Evolutionary conservation across 2,113 vertebrate genomes (phyloP), one percentile per base, ranked within the genome.

Genomic region (Etheostoma cragini): DNA sequence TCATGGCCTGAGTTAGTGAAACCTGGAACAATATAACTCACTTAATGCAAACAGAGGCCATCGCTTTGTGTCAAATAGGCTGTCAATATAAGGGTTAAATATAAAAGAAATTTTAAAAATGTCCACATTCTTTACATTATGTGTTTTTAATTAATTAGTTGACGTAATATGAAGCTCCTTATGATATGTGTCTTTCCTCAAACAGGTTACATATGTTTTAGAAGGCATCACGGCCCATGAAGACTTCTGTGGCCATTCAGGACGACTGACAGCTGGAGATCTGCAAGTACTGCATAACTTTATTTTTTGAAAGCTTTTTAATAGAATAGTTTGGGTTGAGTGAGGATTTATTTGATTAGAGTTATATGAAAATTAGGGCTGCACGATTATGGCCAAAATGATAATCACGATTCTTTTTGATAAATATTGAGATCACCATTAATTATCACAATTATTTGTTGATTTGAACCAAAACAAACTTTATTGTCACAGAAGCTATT

Each of bases 231-330:
- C 92, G 17, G 95, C 88, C 42, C 94, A 95, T 78, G 94, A 97
- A 90, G 95, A 95, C 89, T 96, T 96, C 80, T 94, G 95, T 82
- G 95, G 96, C n/a, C 92, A 94, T 0, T 12, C 60, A 52, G 96
- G 95, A 80, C 88, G 52, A 84, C 72, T 96, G 83, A 85, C 95
- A 73, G 81, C 95, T 58, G 95, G 91, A 70, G 96, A 96, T 87
- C 83, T 96, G 74, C 95, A 96, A 90, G 95, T 97, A 95, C 8
- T 50, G 5, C 46, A 33, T 38, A n/a, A 16, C 8, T 58, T 13
- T 0, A 8, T 47, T 56, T 35, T 35, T 38, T 16, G 8, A 6
- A 42, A 42, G 11, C 22, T 10, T 65, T 49, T 49, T 24, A 22
- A 33, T 50, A 10, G 38, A 11, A 42, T 7, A 10, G 15, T 70